Base-by-base conservation (phyloP, 2,113 vertebrate species). In the Puma concolor region DNA sequence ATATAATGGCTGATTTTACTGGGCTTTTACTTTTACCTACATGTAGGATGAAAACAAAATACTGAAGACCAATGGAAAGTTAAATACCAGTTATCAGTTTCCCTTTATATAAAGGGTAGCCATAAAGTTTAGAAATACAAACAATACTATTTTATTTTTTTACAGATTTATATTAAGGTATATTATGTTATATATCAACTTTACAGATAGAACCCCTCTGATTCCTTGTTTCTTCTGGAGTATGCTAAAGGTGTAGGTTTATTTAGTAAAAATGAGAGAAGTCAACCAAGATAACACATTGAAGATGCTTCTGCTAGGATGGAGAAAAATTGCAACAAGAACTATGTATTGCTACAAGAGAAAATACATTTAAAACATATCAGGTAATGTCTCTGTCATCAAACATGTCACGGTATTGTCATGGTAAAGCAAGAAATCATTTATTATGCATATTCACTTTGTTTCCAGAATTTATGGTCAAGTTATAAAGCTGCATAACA, bases 221-320 rank as follows among this genome's bases (percentile, higher is more conserved):
- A 31, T 89, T 81, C 67, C 19, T 91, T 94, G 54, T 41, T 84
- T 92, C 54, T 96, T 91, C 44, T 88, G 48, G 15, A 69, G 31
- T 66, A 69, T 90, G 57, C 66, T 89, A 81, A 82, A 86, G 38
- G 33, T 93, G 71, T 25, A 72, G 12, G 19, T 84, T 96, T 88
- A 84, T 72, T 95, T 41, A 84, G 29, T 83, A 91, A 91, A 96
- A 97, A 57, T 77, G 17, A 94, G 87, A 91, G 31, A 96, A 84
- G 83, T 72, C 52, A 76, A 52, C 25, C 0, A 4, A 91, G 50
- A 36, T 1, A 81, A 44, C 9, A 64, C 7, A 80, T 12, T 48
- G 36, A 17, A 85, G 74, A 63, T 44, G 23, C 44, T 89, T 92
- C 79, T 82, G 36, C 29, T 63, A 41, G 74, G 54, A 90, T 10